These are phyloP conservation scores for Neogobius melanostomus DNA, from an alignment of 2,113 vertebrate species.

Conservation along the genomic window DNA sequence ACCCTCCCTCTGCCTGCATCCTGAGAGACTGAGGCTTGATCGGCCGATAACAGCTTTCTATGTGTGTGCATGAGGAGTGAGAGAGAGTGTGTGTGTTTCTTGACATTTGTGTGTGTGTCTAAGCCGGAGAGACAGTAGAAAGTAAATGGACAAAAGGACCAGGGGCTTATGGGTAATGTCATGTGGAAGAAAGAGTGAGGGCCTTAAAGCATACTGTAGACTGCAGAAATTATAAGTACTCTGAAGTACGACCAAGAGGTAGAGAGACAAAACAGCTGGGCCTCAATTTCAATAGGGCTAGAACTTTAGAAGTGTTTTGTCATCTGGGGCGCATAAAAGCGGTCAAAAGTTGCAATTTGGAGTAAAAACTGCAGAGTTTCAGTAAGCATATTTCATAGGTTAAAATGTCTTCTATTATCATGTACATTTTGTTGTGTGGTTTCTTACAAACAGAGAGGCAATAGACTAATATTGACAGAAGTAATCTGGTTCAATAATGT, in stretches of 20 bases:
- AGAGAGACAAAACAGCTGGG: no score
- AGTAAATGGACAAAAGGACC: conserved; percentile 11
- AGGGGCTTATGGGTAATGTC: conserved; percentile 10
- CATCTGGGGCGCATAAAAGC: no score
- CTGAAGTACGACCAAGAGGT: no score
- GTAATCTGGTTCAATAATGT: background rate
- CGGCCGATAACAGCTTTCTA: conserved; percentile 59
- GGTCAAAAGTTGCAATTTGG: no score
- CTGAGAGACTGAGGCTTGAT: conserved; percentile 67
- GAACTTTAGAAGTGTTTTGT: no score
- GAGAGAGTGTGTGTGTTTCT: conserved; percentile 19
- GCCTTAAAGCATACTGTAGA: background rate
- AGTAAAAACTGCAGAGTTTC: no score
- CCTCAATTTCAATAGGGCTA: no score
- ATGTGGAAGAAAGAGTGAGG: background rate
- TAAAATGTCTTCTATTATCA: no score
- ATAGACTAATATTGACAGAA: background rate
- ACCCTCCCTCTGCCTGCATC: conserved; percentile 53
- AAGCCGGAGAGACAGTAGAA: background rate
- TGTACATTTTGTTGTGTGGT: background rate
- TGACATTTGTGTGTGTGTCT: conserved; percentile 17
- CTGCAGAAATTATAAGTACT: background rate
- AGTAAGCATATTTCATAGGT: no score
- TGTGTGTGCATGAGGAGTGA: conserved; percentile 33
- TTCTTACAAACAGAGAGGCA: background rate